Base-by-base conservation (phyloP, 2,113 vertebrate genomes). In the Trogon surrucura region DNA sequence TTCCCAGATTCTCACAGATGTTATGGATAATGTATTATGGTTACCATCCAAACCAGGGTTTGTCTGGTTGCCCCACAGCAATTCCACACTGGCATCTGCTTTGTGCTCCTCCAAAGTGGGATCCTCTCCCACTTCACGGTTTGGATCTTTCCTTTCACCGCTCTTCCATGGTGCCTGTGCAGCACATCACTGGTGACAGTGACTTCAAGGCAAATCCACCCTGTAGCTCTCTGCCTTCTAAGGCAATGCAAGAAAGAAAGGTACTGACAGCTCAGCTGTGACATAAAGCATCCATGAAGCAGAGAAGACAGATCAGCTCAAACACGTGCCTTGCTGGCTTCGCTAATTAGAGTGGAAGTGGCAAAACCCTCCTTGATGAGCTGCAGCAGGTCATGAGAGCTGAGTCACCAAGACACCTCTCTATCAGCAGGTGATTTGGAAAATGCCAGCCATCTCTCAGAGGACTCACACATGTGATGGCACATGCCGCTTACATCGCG, bases 361-460 rank as follows among this genome's bases (percentile, higher is more conserved):
- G 14, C 19, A 32, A 74, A 88, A n/a, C 62, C 22, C 26, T 84
- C 41, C 77, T 20, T 50, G 53, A 50, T 60, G 72, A 93, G 88
- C 17, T 2, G 45, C 38, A 74, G 15, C n/a, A 57, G 20, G 45
- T 84, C 69, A 50, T 26, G 50, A 36, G 69, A 88, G 60, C 53
- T 84, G 88, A 96, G 57, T 96, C 93, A 96, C 30, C 69, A 15
- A 11, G 61, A 83, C 47, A 88, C 38, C 47, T 51, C 23, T 44
- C 82, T 81, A 83, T 75, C 88, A 93, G 80, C 85, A 91, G 85
- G 80, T 91, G 80, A 66, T 48, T 13, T 45, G 69, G 88, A 80
- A 88, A 53, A 75, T 5, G 44, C 13, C 91, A 84, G 27, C 16
- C n/a, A 3, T 23, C 66, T 48, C 94, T 56, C 69, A 51, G 54